Percentiles rank a stretch among this genome's conserved stretches.
Evolutionary conservation across 2,888 invertebrate genomes (phyloP).

Genomic region (Noctua pronuba): DNA sequence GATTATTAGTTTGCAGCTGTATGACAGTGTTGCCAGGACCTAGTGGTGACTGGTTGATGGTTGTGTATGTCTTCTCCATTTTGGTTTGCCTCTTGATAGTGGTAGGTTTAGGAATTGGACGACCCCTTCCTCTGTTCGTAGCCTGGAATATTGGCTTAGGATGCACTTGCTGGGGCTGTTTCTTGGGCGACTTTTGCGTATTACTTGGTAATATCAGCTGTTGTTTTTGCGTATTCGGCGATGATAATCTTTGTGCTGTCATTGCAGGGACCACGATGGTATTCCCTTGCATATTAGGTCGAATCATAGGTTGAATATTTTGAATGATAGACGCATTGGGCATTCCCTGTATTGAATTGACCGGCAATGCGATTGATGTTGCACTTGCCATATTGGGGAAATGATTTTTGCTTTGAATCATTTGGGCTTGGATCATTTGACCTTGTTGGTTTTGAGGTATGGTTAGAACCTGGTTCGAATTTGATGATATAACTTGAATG

Average conservation of each 20-base stretch:
- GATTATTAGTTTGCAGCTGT: slow-evolving; percentile 90
- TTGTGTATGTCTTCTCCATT: slow-evolving; percentile 86
- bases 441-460: slow-evolving; percentile 86
- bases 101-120: slow-evolving; percentile 86
- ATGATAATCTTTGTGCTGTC: slow-evolving; percentile 85
- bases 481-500: slow-evolving; percentile 89
- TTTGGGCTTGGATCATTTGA: slow-evolving; percentile 75
- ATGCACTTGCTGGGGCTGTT: slow-evolving; percentile 86
- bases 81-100: slow-evolving; percentile 88
- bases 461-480: slow-evolving; percentile 87
- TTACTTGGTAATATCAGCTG: slow-evolving; percentile 85
- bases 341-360: slow-evolving; percentile 88
- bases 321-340: slow-evolving; percentile 86
- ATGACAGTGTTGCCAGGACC: slow-evolving; percentile 89
- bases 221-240: slow-evolving; percentile 87
- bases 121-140: slow-evolving; percentile 84
- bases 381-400: slow-evolving; percentile 89
- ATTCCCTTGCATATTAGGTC: slow-evolving; percentile 87
- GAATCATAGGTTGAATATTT: slow-evolving; percentile 89
- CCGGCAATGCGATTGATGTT: slow-evolving; percentile 87
- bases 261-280: slow-evolving; percentile 87
- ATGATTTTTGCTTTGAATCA: slow-evolving; percentile 87
- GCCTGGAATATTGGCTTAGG: slow-evolving; percentile 89
- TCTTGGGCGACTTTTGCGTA: slow-evolving; percentile 88
- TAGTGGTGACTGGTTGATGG: slow-evolving; percentile 86